Evolutionary conservation across 2,113 vertebrate genomes (phyloP).

Genomic region (Aegotheles bennettii): DNA sequence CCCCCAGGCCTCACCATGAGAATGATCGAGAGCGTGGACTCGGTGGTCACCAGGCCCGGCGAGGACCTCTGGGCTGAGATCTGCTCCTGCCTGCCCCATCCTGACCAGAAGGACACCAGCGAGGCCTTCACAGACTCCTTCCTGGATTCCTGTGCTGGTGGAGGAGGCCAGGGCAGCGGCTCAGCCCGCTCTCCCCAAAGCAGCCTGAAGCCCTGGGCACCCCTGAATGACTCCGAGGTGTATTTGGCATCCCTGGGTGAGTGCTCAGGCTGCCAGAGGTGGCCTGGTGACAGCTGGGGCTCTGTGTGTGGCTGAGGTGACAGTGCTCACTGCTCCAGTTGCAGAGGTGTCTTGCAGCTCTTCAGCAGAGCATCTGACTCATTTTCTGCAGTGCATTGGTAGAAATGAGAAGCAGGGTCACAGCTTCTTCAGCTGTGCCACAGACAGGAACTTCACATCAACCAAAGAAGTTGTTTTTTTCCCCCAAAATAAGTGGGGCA

Average conservation of each 20-base stretch:
- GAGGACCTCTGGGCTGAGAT: constrained; percentile 91
- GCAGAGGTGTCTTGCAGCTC: accelerated
- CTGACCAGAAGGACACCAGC: constrained; percentile 2
- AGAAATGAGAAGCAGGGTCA: neutral
- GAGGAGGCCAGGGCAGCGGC: neutral
- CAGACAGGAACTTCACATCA: neutral
- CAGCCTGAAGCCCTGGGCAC: constrained; percentile 80
- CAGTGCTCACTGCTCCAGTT: accelerated
- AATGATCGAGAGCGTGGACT: constrained; percentile 84
- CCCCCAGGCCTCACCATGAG: constrained; percentile 60
- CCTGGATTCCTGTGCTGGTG: neutral
- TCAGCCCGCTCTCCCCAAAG: neutral
- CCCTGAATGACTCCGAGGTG: constrained; percentile 89
- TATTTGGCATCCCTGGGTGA: constrained; percentile 93
- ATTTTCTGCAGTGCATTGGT: neutral
- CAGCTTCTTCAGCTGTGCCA: neutral
- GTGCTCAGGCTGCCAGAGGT: too few species aligned
- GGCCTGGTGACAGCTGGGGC: neutral
- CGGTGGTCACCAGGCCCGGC: constrained; percentile 69
- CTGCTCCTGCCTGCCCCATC: constrained; percentile 80
- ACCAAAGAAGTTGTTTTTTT: neutral
- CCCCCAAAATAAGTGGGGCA: neutral
- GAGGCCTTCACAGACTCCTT: constrained; percentile 88
- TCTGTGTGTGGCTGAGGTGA: neutral
- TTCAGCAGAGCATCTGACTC: neutral